Conservation (phyloP, 2,888 invertebrate species). For the Zeuzera pyrina region DNA sequence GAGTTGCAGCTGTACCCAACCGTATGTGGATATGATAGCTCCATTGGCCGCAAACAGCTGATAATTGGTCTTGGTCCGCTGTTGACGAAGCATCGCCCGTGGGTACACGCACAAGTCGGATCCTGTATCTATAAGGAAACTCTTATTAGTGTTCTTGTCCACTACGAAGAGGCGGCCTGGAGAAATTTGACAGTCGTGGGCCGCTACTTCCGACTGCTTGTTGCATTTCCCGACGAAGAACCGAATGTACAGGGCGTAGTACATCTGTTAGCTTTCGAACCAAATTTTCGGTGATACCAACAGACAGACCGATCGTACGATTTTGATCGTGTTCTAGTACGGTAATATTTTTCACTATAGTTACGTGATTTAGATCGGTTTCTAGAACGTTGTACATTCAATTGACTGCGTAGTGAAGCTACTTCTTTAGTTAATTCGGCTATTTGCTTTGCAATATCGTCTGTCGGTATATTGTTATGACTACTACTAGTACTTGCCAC, state of each 20-base stretch:
- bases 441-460: no score
- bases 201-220: constrained; percentile 7
- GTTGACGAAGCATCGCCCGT: background rate
- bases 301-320: no score
- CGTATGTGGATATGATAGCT: constrained; percentile 16
- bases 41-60: constrained; percentile 20
- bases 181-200: constrained; percentile 1
- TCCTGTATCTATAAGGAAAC: constrained; percentile 10
- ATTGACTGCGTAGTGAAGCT: no score
- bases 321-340: no score
- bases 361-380: no score
- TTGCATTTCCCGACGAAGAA: constrained; percentile 7
- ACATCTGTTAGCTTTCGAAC: constrained; percentile 2
- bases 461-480: no score
- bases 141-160: constrained; percentile 3
- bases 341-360: no score
- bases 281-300: constrained; percentile 6
- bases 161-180: constrained; percentile 7
- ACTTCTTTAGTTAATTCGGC: no score
- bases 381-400: no score
- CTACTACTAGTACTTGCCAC: no score
- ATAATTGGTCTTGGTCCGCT: background rate
- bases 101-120: constrained; percentile 12
- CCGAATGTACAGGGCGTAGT: constrained; percentile 3
- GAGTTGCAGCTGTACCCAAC: constrained; percentile 13